These are phyloP conservation scores for Acromyrmex charruanus DNA, from an alignment of 1,140 invertebrate species.

Conservation along the genomic window DNA sequence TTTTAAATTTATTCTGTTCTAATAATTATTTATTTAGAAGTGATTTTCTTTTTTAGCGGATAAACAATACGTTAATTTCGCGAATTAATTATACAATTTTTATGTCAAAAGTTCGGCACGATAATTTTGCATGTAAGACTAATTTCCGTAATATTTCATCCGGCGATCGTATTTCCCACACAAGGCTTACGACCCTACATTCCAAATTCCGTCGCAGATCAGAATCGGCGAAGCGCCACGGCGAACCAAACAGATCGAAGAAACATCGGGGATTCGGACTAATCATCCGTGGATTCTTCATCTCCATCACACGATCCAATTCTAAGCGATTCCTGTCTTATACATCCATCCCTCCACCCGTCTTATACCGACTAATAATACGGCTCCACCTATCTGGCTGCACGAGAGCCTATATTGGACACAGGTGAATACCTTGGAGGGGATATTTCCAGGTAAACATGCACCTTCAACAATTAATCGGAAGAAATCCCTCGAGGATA, in stretches of 20 bases:
- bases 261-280: conserved; percentile 19
- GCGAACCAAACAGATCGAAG: conserved; percentile 45
- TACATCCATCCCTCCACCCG: conserved; percentile 17
- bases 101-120: not conserved
- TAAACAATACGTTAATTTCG: not conserved
- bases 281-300: conserved; percentile 33
- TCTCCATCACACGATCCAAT: conserved; percentile 41
- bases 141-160: conserved; percentile 37
- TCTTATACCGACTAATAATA: conserved; percentile 40
- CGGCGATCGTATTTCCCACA: conserved; percentile 57
- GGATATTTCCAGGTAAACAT: conserved; percentile 13
- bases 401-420: not conserved
- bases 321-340: conserved; percentile 43
- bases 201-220: conserved; percentile 52
- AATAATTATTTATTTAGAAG: too few species aligned
- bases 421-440: conserved; percentile 41
- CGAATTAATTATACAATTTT: not conserved
- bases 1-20: too few species aligned
- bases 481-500: conserved; percentile 14
- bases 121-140: not conserved
- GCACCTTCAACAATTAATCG: conserved; percentile 29
- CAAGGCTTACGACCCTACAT: conserved; percentile 12
- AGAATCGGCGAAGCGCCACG: conserved; percentile 49
- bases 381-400: conserved; percentile 23
- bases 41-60: not conserved